Base-by-base conservation (phyloP, 2,888 invertebrate species). In the Tryphoninae sp. region DNA sequence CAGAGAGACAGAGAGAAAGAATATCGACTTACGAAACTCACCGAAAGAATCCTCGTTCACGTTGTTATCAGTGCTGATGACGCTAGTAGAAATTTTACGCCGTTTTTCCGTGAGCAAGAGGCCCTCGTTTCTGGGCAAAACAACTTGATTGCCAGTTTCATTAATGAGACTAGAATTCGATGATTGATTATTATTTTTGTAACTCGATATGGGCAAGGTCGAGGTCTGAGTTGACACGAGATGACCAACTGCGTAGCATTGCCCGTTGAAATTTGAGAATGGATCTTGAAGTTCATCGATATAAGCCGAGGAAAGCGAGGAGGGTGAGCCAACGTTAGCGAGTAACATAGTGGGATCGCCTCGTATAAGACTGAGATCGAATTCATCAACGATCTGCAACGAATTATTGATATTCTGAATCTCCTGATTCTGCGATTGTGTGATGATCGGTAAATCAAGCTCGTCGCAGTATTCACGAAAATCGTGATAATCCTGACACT, bases 41-140 rank as follows among this genome's bases (percentile, higher is more conserved):
- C 90, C 89, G 67, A 86, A 88, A 2, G 86, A 83, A 53, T 87
- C 86, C 1, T 86, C 84, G 13, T 81, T 76, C 53, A 74, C 76
- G 1, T 83, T 85, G 58, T 61, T 79, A 0, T 69, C 81, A 0
- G 42, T 75, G 11, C 8, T 26, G n/a, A 9, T 26, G 2, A 33
- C 61, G 13, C 16, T 59, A 1, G 76, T 42, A 19, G 80, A 83
- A n/a, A 74, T 83, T 65, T 83, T 84, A 6, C 75, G 84, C 6
- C 84, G 80, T 80, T 87, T 87, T n/a, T 81, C 84, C 16, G 83
- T 59, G 22, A 88, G 76, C 65, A 87, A 53, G 4, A 89, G 81
- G 2, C 88, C 87, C 40, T 93, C 93, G 58, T 89, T 90, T 82
- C 93, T 92, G 0, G 91, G 90, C 11, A 93, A 78, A 2, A 93